Percentiles rank a stretch among this genome's conserved stretches.
phyloP scores from a whole-genome alignment of 1,140 invertebrate genomes.

The Drosophila subpulchrella region DNA sequence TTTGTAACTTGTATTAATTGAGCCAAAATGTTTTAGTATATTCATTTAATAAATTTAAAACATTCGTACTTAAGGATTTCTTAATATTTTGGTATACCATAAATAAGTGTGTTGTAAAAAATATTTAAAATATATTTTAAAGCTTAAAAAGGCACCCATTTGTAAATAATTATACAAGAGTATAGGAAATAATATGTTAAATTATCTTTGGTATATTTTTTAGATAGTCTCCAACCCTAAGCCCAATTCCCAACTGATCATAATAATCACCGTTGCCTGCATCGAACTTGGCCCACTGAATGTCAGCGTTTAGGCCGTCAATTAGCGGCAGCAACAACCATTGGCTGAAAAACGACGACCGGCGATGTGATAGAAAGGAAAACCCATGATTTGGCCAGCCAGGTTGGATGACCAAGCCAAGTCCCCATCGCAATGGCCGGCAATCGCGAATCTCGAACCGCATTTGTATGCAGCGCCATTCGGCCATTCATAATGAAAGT shows the following conservation, averaged over 20 bases:
- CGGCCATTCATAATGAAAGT: slow-evolving; percentile 80
- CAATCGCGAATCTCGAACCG: slow-evolving; percentile 5
- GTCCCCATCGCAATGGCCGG: slow-evolving; percentile 12
- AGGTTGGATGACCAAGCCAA: slow-evolving; percentile 72
- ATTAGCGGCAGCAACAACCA: slow-evolving; percentile 38
- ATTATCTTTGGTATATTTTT: neutral
- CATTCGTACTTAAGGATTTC: too few relatives aligned
- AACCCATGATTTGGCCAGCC: slow-evolving; percentile 61
- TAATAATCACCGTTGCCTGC: slow-evolving; percentile 24
- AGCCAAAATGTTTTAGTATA: too few relatives aligned
- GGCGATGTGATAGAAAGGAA: slow-evolving; percentile 54
- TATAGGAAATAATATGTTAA: too few relatives aligned
- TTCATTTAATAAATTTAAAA: too few relatives aligned
- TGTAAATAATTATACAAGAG: too few relatives aligned
- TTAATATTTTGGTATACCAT: too few relatives aligned
- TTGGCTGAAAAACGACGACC: slow-evolving; percentile 11
- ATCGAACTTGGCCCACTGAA: slow-evolving; percentile 36
- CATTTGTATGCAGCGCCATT: slow-evolving; percentile 75
- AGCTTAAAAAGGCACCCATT: too few relatives aligned
- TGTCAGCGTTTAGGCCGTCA: slow-evolving; percentile 41
- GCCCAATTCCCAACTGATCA: neutral
- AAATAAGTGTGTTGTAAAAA: too few relatives aligned
- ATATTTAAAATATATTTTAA: too few relatives aligned
- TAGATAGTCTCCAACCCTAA: neutral
- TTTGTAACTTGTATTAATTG: too few relatives aligned